phyloP scores from a whole-genome alignment of 1,140 invertebrate genomes.

The Bombus balteatus region DNA sequence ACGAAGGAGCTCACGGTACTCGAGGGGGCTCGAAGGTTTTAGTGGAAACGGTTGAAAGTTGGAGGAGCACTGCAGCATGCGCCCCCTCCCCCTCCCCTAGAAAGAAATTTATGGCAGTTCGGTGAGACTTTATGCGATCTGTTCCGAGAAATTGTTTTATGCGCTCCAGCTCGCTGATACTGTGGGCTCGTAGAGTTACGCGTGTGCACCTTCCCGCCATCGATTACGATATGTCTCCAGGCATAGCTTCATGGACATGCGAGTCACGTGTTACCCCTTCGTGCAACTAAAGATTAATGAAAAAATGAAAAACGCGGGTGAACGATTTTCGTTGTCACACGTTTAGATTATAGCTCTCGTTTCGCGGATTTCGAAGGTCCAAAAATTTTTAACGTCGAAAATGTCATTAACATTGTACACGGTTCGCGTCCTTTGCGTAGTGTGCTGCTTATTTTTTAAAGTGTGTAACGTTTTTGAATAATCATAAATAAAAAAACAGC shows the following conservation, averaged over 20 bases:
- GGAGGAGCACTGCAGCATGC: conserved; percentile 67
- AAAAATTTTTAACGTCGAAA: too few relatives aligned
- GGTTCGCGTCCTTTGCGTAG: background rate
- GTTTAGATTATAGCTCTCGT: background rate
- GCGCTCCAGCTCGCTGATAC: conserved; percentile 41
- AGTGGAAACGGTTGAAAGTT: conserved; percentile 76
- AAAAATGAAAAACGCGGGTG: background rate
- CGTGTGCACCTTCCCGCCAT: conserved; percentile 32
- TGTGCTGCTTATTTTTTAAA: background rate
- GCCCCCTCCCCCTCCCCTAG: conserved; percentile 22
- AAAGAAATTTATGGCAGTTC: conserved; percentile 77
- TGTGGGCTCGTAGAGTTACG: conserved; percentile 21
- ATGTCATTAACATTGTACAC: background rate
- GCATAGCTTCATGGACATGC: conserved; percentile 9
- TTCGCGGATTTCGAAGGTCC: background rate
- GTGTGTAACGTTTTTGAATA: too few relatives aligned
- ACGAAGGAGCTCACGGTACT: conserved; percentile 61
- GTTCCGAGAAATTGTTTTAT: conserved; percentile 75
- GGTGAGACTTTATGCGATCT: conserved; percentile 74
- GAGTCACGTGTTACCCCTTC: background rate
- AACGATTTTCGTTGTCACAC: background rate
- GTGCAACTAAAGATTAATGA: background rate
- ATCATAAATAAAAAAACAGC: too few relatives aligned
- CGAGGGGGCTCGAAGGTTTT: conserved; percentile 74
- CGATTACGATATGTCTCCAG: conserved; percentile 34